Base-by-base conservation (phyloP, 2,797 vertebrate genomes). In the Lateolabrax maculatus region DNA sequence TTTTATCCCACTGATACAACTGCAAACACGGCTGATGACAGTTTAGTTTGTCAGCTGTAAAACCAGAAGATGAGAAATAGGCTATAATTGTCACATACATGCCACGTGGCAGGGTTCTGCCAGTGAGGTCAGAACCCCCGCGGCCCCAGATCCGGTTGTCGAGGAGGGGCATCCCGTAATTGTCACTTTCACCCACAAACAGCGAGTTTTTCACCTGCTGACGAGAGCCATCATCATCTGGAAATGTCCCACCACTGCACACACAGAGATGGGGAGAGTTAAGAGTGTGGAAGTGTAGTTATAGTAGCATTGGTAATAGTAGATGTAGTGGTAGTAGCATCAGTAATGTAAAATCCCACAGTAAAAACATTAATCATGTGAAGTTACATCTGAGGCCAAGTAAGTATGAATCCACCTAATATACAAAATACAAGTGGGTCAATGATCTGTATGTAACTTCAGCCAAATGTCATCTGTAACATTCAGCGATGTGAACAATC, bases 151-250 rank as follows among this genome's bases (percentile, higher is more conserved):
- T 90, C 12, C 91, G 91, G 1, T 95, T 95, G 88, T 96, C 96
- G 49, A 89, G 89, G 0, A 87, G 91, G 16, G 95, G 94, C 0
- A 96, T 99, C 53, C 98, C 98, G 34, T 93, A 94, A 46, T 99
- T 99, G 31, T 95, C 95, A 13, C 98, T 99, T 93, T 99, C 98
- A 0, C 98, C 98, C 1, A 99, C 98, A 87, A 99, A 99, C 70
- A 99, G 80, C 15, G 98, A 98, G 93, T 99, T 98, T 89, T 96
- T 98, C 85, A 99, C 96, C 87, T 98, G 96, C 93, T 99, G 98
- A 80, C 94, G 97, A 9, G 98, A 98, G 67, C 98, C 98, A 0
- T 99, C 98, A 0, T 99, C 98, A 0, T 99, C 98, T 0, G 98
- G 98, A 89, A 99, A 99, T 0, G 98, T 99, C 0, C 98, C 98